A percentile compares a stretch with the other conserved stretches of the same genome.
phyloP scores from a whole-genome alignment of 1,140 invertebrate genomes.

The Colletes gigas region DNA sequence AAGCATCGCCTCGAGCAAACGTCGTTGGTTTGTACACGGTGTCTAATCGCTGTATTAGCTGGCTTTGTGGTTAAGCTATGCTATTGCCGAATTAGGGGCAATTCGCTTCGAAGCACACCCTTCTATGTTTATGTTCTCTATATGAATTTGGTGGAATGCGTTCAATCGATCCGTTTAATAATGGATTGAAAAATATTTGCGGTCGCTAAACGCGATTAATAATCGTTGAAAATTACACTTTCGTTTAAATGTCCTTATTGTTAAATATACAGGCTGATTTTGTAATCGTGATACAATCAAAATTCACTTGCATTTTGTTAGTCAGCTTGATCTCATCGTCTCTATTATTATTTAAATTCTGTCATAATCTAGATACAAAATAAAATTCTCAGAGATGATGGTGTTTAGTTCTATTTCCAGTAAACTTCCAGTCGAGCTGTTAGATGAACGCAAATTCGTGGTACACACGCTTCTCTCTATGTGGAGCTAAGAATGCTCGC shows the following conservation, averaged over 20 bases:
- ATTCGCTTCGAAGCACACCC: conserved; percentile 67
- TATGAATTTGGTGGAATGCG: conserved; percentile 36
- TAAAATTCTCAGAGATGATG: not conserved
- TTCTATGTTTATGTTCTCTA: conserved; percentile 45
- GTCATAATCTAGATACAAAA: too few relatives aligned
- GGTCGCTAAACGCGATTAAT: not conserved
- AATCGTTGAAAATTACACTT: too few relatives aligned
- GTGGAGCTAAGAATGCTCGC: conserved; percentile 23
- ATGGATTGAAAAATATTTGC: not conserved
- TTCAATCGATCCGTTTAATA: not conserved
- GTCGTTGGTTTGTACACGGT: conserved; percentile 67
- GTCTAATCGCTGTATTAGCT: conserved; percentile 75
- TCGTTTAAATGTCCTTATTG: too few relatives aligned
- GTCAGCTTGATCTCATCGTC: too few relatives aligned
- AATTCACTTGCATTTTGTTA: too few relatives aligned
- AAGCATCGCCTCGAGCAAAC: conserved; percentile 62
- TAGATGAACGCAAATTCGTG: conserved; percentile 9
- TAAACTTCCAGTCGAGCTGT: not conserved
- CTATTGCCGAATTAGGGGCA: conserved; percentile 73
- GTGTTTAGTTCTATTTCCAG: not conserved
- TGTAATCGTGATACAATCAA: too few relatives aligned
- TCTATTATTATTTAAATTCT: too few relatives aligned
- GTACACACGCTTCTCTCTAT: not conserved
- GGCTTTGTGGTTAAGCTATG: conserved; percentile 73
- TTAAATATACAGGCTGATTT: too few relatives aligned